Base-by-base conservation (phyloP, 2,888 invertebrate species). In the Cheilosia scutellata region DNA sequence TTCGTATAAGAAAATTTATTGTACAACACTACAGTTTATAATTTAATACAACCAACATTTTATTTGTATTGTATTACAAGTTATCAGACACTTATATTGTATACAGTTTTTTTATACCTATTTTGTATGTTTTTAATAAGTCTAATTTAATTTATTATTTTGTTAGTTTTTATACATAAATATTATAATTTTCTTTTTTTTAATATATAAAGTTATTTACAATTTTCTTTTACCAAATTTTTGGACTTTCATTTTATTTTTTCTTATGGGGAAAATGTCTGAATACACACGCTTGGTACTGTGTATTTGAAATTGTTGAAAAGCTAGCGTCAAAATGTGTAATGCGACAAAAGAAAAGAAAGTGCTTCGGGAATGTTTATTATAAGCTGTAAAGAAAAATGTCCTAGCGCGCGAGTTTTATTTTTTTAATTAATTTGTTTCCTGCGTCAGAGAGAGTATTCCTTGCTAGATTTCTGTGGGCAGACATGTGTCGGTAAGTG, bases 401-500 rank as follows among this genome's bases (percentile, higher is more conserved):
- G 6, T 49, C 6, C 3, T 20, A 31, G 42, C 9, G 66, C 29
- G 20, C n/a, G 13, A 40, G 31, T 20, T 40, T 42, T 25, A 20
- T 31, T 31, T 25, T 44, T 57, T 42, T 3, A 4, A 0, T 37
- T 37, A 42, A 11, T 63, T 44, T 55, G 55, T 55, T 33, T 55
- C 44, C 55, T 55, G 63, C 6, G 51, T 13, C 11, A n/a, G 7
- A 25, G 13, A 33, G n/a, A 27, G 11, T 13, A 27, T 27, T 4
- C 13, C 11, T 33, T 42, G 63, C 40, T 49, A 20, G 49, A 68
- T 58, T 57, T 31, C 29, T 40, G 16, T 42, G 31, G 60, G 29
- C 76, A 20, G 63, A 47, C 11, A 20, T 57, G 49, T 27, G 11
- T 47, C 16, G 78, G 78, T 80, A 65, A 80, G 80, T 80, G 80